These are phyloP conservation scores for Morpho achilles DNA, from an alignment of 2,888 invertebrate genomes.

Conservation along the genomic window DNA sequence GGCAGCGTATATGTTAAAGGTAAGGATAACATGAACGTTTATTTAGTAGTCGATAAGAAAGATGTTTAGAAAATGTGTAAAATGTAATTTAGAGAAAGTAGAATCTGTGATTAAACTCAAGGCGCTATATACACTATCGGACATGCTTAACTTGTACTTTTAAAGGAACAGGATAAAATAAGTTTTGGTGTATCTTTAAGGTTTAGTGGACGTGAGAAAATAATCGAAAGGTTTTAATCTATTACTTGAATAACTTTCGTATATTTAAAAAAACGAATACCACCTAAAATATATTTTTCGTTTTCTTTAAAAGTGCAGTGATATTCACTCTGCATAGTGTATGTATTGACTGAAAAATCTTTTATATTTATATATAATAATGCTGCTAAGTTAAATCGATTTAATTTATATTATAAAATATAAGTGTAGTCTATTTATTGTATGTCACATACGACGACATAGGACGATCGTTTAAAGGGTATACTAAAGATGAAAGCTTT, in stretches of 20 bases:
- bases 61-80: conserved; percentile 47
- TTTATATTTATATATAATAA: conserved; percentile 34
- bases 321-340: too few relatives aligned
- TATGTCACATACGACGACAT: conserved; percentile 31
- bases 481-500: conserved; percentile 55
- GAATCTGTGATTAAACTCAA: conserved; percentile 70
- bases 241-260: too few relatives aligned
- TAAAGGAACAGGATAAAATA: too few relatives aligned
- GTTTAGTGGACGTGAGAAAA: too few relatives aligned
- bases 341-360: conserved; percentile 1
- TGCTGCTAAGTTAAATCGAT: conserved; percentile 15
- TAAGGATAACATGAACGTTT: conserved; percentile 97
- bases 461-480: conserved; percentile 48
- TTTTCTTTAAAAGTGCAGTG: too few relatives aligned
- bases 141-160: too few relatives aligned
- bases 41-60: conserved; percentile 82
- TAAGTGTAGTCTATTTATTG: conserved; percentile 33
- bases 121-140: too few relatives aligned
- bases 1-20: conserved; percentile 98
- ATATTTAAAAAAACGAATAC: too few relatives aligned
- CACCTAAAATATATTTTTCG: too few relatives aligned
- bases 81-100: conserved; percentile 51
- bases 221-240: too few relatives aligned
- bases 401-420: conserved; percentile 14
- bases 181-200: too few relatives aligned